Percentiles rank a stretch among this genome's conserved stretches.
Evolutionary conservation across 2,888 invertebrate genomes (phyloP).

Genomic region (Sinelater perroti): DNA sequence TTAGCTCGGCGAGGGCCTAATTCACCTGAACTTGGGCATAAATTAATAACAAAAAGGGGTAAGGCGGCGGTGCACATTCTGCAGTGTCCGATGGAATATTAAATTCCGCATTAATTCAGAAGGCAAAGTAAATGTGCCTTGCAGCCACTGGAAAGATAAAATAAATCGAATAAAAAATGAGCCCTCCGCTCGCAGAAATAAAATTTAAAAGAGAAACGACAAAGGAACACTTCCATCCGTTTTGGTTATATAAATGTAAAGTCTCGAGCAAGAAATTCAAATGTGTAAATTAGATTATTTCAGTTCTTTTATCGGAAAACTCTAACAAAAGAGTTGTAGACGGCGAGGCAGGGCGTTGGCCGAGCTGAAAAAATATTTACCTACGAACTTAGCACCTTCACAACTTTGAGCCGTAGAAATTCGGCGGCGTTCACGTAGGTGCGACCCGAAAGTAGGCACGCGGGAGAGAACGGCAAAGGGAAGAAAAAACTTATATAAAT

Average conservation of each 20-base stretch:
- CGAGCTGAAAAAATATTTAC: slow-evolving; percentile 50
- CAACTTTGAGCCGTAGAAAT: slow-evolving; percentile 44
- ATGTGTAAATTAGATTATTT: slow-evolving; percentile 61
- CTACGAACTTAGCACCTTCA: slow-evolving; percentile 50
- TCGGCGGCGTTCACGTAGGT: slow-evolving; percentile 46
- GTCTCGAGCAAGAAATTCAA: slow-evolving; percentile 59
- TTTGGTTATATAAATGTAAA: slow-evolving; percentile 59
- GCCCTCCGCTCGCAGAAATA: slow-evolving; percentile 52
- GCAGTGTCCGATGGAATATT: slow-evolving; percentile 37
- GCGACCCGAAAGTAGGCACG: slow-evolving; percentile 14
- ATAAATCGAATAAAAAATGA: slow-evolving; percentile 57
- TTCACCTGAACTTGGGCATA: slow-evolving; percentile 31
- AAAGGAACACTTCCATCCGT: slow-evolving; percentile 59
- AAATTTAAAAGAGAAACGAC: slow-evolving; percentile 56
- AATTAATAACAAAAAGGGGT: slow-evolving; percentile 31
- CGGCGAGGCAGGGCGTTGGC: slow-evolving; percentile 40
- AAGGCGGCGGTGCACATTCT: slow-evolving; percentile 26
- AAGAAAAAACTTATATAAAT: too few species aligned
- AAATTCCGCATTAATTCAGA: slow-evolving; percentile 39
- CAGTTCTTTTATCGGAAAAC: slow-evolving; percentile 58
- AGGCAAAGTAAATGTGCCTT: slow-evolving; percentile 35
- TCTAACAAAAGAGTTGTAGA: slow-evolving; percentile 56
- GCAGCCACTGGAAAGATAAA: slow-evolving; percentile 44
- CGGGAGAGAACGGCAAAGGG: neutral
- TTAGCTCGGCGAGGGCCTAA: too few species aligned